Evolutionary conservation across 1,140 invertebrate species (phyloP).

Genomic region (Eulimnadia texana): DNA sequence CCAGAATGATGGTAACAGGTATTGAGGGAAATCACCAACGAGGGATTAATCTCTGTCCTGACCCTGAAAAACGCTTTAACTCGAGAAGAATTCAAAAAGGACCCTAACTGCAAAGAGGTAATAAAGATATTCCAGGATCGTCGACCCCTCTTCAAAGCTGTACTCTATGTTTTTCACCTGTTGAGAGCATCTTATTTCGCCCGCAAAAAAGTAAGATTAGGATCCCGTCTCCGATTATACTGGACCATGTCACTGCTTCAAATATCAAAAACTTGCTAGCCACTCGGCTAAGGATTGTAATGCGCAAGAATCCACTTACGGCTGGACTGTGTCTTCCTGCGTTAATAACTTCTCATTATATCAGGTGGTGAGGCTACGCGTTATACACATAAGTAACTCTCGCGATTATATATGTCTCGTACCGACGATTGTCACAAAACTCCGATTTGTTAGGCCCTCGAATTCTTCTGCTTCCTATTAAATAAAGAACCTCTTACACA

Average conservation of each 20-base stretch:
- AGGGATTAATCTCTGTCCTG: not conserved
- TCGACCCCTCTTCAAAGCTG: not conserved
- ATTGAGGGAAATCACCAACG: not conserved
- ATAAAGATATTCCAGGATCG: not conserved
- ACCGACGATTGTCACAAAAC: no score
- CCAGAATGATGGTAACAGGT: not conserved
- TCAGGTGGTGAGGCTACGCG: no score
- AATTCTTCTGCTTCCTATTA: no score
- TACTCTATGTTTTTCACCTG: not conserved
- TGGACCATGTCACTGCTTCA: not conserved
- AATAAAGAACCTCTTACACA: no score
- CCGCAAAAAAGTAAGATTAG: not conserved
- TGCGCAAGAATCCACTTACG: not conserved
- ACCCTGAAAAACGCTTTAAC: not conserved
- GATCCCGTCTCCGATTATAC: not conserved
- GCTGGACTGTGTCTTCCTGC: no score
- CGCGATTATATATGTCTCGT: no score
- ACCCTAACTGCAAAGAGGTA: not conserved
- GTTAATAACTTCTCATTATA: no score
- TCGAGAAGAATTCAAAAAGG: not conserved
- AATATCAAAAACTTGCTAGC: not conserved
- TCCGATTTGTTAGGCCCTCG: no score
- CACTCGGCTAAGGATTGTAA: not conserved
- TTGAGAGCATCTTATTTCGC: not conserved
- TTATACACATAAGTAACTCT: no score